phyloP scores from a whole-genome alignment of 2,888 invertebrate species.

The Saturnia pavonia region DNA sequence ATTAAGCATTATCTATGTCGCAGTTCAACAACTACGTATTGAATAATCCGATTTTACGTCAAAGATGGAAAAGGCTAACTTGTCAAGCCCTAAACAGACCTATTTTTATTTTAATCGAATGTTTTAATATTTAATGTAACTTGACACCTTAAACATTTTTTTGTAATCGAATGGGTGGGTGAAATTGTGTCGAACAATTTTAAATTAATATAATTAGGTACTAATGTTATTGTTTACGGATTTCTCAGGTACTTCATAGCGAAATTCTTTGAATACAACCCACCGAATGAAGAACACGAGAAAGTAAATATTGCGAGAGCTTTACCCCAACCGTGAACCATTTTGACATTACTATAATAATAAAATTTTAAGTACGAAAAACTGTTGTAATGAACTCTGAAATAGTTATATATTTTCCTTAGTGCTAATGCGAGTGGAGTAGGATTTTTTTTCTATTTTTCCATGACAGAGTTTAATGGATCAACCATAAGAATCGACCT shows the following conservation, averaged over 20 bases:
- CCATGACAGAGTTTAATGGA: not conserved
- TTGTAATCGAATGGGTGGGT: too few relatives aligned
- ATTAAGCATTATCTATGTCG: too few relatives aligned
- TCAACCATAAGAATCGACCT: not conserved
- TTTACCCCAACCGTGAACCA: constrained; percentile 12
- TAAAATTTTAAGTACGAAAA: not conserved
- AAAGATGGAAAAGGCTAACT: too few relatives aligned
- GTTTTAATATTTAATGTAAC: too few relatives aligned
- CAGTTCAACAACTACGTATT: too few relatives aligned
- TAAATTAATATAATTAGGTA: not conserved
- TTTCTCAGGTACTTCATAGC: constrained; percentile 71
- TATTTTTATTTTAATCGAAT: too few relatives aligned
- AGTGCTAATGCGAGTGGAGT: not conserved
- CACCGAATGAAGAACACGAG: constrained; percentile 44
- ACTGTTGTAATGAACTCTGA: not conserved
- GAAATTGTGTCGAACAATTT: too few relatives aligned
- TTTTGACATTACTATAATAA: not conserved
- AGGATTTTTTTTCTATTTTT: not conserved
- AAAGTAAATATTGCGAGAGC: constrained; percentile 29
- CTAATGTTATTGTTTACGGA: constrained; percentile 12
- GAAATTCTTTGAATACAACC: constrained; percentile 70
- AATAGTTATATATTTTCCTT: not conserved
- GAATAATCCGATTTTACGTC: too few relatives aligned
- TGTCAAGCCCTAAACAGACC: too few relatives aligned
- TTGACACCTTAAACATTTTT: too few relatives aligned